Percentiles rank a stretch among this genome's conserved stretches.
phyloP scores from a whole-genome alignment of 2,113 vertebrate genomes.

The Cyprinodon tularosa region DNA sequence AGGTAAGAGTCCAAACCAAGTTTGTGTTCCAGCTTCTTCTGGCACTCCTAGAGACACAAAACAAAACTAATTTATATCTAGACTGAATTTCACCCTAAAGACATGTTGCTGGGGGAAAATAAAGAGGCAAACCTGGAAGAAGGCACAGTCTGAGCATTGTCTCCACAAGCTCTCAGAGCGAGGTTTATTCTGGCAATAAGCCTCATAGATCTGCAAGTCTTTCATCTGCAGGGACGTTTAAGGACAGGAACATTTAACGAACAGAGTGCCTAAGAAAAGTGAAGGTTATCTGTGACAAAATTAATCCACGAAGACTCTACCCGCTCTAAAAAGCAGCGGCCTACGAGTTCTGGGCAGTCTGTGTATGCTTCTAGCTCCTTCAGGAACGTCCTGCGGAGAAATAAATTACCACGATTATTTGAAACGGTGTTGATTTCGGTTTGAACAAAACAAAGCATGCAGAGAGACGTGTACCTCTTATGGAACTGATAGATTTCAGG shows the following conservation, averaged over 20 bases:
- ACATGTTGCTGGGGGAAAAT: not conserved
- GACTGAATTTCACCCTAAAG: not conserved
- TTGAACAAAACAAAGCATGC: not conserved
- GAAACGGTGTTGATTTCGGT: not conserved
- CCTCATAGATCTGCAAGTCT: slow-evolving; percentile 97
- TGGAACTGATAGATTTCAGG: slow-evolving; percentile 97
- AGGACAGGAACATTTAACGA: not conserved
- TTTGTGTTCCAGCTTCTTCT: slow-evolving; percentile 96
- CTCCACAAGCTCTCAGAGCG: slow-evolving; percentile 97
- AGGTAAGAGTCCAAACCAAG: slow-evolving; percentile 98
- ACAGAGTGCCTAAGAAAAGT: not conserved
- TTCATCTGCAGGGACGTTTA: slow-evolving; percentile 84
- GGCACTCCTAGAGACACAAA: slow-evolving; percentile 86
- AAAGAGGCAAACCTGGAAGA: slow-evolving; percentile 88
- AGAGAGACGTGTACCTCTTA: slow-evolving; percentile 82
- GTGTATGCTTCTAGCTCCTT: slow-evolving; percentile 91
- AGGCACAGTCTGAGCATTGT: slow-evolving; percentile 94
- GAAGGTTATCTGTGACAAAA: too few species aligned
- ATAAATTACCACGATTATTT: rapidly evolving
- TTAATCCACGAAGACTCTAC: slow-evolving; percentile 63
- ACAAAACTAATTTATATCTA: not conserved
- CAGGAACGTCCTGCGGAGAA: slow-evolving; percentile 85
- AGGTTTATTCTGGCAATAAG: slow-evolving; percentile 98
- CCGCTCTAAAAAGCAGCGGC: slow-evolving; percentile 91
- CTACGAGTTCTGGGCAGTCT: slow-evolving; percentile 91